A percentile compares a stretch with the other conserved stretches of the same genome.
These are phyloP conservation scores for Leptinotarsa lineolata DNA, from an alignment of 1,140 invertebrate genomes.

Conservation along the genomic window DNA sequence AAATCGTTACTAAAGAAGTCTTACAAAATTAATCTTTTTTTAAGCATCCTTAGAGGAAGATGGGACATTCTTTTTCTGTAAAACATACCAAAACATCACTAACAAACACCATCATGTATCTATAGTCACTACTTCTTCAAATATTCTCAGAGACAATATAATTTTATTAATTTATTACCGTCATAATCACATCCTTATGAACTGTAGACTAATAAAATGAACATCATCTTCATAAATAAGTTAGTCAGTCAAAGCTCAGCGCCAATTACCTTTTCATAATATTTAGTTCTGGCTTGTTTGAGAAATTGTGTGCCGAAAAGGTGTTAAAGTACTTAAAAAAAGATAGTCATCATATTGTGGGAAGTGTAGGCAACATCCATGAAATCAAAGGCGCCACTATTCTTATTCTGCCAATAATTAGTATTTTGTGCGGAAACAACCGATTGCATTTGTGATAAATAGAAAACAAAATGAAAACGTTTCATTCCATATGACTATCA, in stretches of 20 bases:
- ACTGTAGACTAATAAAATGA: background rate
- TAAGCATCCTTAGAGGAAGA: no score
- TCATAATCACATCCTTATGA: background rate
- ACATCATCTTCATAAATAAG: background rate
- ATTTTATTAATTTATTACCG: background rate
- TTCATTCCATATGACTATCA: no score
- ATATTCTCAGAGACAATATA: background rate
- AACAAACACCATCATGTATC: no score
- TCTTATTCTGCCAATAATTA: background rate
- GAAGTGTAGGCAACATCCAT: background rate
- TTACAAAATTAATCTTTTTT: no score
- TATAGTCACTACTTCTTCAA: no score
- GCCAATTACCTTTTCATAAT: slow-evolving; percentile 3
- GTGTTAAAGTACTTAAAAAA: slow-evolving; percentile 7
- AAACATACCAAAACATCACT: no score
- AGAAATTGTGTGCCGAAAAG: background rate
- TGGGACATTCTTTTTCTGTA: no score
- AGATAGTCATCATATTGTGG: background rate
- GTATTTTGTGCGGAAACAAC: background rate
- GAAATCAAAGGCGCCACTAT: slow-evolving; percentile 8
- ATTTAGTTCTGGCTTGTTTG: background rate
- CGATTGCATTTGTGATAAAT: no score
- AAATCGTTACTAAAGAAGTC: no score
- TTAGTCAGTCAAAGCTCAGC: background rate
- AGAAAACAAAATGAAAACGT: no score